Percentiles rank a stretch among this genome's conserved stretches.
These are phyloP conservation scores for Zelostemma sp. DNA, from an alignment of 1,140 invertebrate genomes.

Conservation along the genomic window DNA sequence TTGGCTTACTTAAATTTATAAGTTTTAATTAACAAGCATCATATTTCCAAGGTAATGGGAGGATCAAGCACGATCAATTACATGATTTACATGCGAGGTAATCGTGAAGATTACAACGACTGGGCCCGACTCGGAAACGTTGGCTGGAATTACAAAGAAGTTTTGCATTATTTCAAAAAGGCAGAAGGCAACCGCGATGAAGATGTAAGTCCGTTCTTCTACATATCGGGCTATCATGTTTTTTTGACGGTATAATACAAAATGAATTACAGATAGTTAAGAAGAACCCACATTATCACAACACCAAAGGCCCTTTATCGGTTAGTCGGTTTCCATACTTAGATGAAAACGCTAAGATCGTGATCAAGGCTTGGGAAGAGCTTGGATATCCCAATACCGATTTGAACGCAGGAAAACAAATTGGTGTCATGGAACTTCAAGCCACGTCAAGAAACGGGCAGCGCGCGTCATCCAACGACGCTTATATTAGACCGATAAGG, in stretches of 20 bases:
- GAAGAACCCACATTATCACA: constrained; percentile 70
- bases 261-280: constrained; percentile 47
- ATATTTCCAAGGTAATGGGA: constrained; percentile 71
- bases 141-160: constrained; percentile 77
- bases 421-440: constrained; percentile 74
- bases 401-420: constrained; percentile 70
- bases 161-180: constrained; percentile 74
- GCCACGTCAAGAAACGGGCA: constrained; percentile 74
- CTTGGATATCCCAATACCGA: constrained; percentile 72
- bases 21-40: too few relatives aligned
- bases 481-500: constrained; percentile 80
- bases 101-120: constrained; percentile 75
- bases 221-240: too few relatives aligned
- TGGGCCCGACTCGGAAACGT: constrained; percentile 77
- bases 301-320: constrained; percentile 72
- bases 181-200: constrained; percentile 67
- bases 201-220: constrained; percentile 41
- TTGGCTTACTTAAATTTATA: too few relatives aligned
- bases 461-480: constrained; percentile 79
- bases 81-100: constrained; percentile 79
- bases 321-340: constrained; percentile 75
- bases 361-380: constrained; percentile 75
- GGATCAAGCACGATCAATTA: constrained; percentile 76
- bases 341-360: constrained; percentile 70
- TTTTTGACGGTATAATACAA: too few relatives aligned